Evolutionary conservation across 1,140 invertebrate genomes (phyloP), one percentile per base, ranked within the genome.

Genomic region (Microplitis demolitor): DNA sequence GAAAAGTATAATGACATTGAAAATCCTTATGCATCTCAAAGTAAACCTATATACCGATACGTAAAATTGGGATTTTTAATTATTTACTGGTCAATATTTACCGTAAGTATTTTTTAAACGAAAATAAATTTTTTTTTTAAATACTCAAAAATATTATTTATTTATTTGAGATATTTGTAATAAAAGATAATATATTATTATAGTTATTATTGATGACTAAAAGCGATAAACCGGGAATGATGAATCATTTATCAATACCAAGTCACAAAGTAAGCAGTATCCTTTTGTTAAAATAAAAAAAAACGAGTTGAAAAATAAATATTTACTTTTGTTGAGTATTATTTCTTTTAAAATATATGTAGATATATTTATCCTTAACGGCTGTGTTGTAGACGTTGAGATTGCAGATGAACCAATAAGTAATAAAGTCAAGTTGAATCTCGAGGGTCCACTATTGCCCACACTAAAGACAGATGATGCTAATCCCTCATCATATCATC

Each of bases 151-250:
- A 45, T 9, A 45, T 4, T 56, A 24, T 24, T 24, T 24, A 24
- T 24, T 24, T 24, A 24, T 24, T 24, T 24, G 24, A 24, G 24
- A 24, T 24, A 24, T 24, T 24, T 24, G 24, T 24, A 35, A 51
- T 51, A 37, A 58, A 39, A 5, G 4, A 16, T 71, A 72, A 14
- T 6, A 8, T 63, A 70, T 39, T 75, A 61, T 92, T 91, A 70
- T 90, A 92, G 70, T 78, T 88, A n/a, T 87, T 91, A n/a, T 87
- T 93, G 63, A 89, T 93, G 85, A 86, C 88, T 53, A 92, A 91
- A 76, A 90, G 88, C 69, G 92, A 92, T 74, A 91, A 89, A 77
- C 85, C 90, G n/a, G 85, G 88, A 56, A 80, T 87, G 5, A 83
- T 88, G 58, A 90, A 89, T 78, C 91, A 91, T 75, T 87, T 93